Percentiles rank a stretch among this genome's conserved stretches.
phyloP scores from a whole-genome alignment of 35 echinoderm and acorn worm species.

The Patiria miniata region DNA sequence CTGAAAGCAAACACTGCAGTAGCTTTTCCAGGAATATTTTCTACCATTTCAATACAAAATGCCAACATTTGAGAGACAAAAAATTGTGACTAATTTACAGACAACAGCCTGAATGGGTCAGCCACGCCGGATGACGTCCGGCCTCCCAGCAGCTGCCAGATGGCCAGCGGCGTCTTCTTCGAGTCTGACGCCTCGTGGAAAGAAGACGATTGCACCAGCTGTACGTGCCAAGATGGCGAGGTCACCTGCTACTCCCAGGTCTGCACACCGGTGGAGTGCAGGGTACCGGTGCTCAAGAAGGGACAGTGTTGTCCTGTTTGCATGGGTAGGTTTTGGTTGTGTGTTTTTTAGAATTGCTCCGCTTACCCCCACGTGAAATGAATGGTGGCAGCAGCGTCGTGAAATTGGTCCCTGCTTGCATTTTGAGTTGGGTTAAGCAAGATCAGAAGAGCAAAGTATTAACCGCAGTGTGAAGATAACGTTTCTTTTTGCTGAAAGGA shows the following conservation, averaged over 20 bases:
- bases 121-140: constrained; percentile 11
- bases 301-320: constrained; percentile 96
- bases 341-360: too few species aligned
- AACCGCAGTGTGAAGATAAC: too few species aligned
- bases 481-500: too few species aligned
- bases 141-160: constrained; percentile 13
- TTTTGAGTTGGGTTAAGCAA: too few species aligned
- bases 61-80: neutral
- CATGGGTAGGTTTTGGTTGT: constrained; percentile 48
- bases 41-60: neutral
- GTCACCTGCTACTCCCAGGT: constrained; percentile 77
- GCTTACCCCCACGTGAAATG: too few species aligned
- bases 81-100: neutral
- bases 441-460: too few species aligned
- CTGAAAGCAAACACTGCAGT: neutral
- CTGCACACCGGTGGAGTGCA: constrained; percentile 78
- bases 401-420: too few species aligned
- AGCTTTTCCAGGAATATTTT: neutral
- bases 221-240: constrained; percentile 72
- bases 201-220: constrained; percentile 97
- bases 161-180: constrained; percentile 53
- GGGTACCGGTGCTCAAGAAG: constrained; percentile 86
- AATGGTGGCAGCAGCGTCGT: too few species aligned
- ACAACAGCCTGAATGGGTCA: neutral
- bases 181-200: constrained; percentile 84